Evolutionary conservation across 2,113 vertebrate genomes (phyloP).

Genomic region (Platichthys flesus): DNA sequence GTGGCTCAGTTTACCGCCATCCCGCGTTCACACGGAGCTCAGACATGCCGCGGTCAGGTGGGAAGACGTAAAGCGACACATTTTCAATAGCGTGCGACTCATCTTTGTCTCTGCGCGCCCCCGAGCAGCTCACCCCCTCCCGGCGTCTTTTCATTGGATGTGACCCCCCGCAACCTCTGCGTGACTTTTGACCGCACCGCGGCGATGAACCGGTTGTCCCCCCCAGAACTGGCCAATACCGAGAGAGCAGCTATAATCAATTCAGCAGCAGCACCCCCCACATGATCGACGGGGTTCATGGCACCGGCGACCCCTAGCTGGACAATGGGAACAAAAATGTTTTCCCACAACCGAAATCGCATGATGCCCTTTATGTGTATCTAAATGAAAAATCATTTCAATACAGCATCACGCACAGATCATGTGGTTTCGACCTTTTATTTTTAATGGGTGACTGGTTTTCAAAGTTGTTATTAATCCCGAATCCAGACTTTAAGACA

Average conservation of each 20-base stretch:
- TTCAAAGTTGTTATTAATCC: conserved; percentile 18
- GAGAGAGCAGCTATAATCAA: conserved; percentile 68
- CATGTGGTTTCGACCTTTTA: conserved; percentile 45
- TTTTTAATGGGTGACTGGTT: conserved; percentile 42
- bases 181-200: conserved; percentile 80
- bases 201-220: conserved; percentile 53
- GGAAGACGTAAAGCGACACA: conserved; percentile 71
- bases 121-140: conserved; percentile 42
- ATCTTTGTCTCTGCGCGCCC: conserved; percentile 60
- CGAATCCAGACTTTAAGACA: conserved; percentile 17
- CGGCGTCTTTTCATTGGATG: conserved; percentile 74
- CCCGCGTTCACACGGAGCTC: conserved; percentile 75
- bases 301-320: conserved; percentile 37
- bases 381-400: not conserved
- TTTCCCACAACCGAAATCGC: conserved; percentile 56
- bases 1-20: conserved; percentile 54
- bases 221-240: conserved; percentile 66
- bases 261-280: conserved; percentile 48
- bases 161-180: conserved; percentile 79
- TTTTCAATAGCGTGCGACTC: conserved; percentile 68
- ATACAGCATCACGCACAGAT: not conserved
- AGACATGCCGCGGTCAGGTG: conserved; percentile 79
- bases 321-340: conserved; percentile 66
- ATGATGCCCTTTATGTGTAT: conserved; percentile 50
- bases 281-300: conserved; percentile 48